Evolutionary conservation across 1,140 invertebrate genomes (phyloP).

Genomic region (Ylistrum balloti): DNA sequence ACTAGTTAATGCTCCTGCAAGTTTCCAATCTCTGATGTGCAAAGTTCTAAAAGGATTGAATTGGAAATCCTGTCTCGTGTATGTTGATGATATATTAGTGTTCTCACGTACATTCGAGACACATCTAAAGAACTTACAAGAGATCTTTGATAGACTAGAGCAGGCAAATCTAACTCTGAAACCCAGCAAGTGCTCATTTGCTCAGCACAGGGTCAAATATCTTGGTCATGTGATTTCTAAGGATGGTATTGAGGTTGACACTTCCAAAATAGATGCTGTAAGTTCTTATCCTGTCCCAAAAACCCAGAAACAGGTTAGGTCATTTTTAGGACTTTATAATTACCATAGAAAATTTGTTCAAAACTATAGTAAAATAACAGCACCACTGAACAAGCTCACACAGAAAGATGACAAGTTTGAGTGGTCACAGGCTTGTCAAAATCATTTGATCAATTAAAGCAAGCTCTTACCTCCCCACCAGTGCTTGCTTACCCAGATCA

Average conservation of each 20-base stretch:
- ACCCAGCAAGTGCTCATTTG: too few relatives aligned
- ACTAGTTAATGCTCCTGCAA: slow-evolving; percentile 58
- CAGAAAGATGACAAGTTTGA: slow-evolving; percentile 54
- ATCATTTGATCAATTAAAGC: slow-evolving; percentile 48
- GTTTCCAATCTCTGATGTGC: too few relatives aligned
- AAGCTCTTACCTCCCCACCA: slow-evolving; percentile 43
- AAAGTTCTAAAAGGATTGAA: slow-evolving; percentile 47
- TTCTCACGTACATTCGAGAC: too few relatives aligned
- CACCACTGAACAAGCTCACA: slow-evolving; percentile 48
- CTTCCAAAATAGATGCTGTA: slow-evolving; percentile 46
- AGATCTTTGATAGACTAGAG: slow-evolving; percentile 54
- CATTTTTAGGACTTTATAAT: slow-evolving; percentile 55
- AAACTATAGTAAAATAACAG: slow-evolving; percentile 52
- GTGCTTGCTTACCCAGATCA: slow-evolving; percentile 48
- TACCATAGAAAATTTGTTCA: slow-evolving; percentile 59
- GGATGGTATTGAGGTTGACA: slow-evolving; percentile 58
- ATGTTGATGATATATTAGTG: too few relatives aligned
- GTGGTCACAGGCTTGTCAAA: slow-evolving; percentile 54
- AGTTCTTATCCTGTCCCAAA: slow-evolving; percentile 46
- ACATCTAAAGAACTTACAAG: slow-evolving; percentile 57
- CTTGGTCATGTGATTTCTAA: slow-evolving; percentile 59
- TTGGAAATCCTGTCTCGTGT: slow-evolving; percentile 53
- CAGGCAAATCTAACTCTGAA: slow-evolving; percentile 44
- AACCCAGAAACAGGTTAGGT: too few relatives aligned
- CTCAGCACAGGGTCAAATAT: slow-evolving; percentile 45